Evolutionary conservation across 2,888 invertebrate genomes (phyloP), one percentile per base, ranked within the genome.

Genomic region (Gasteruption jaculator): DNA sequence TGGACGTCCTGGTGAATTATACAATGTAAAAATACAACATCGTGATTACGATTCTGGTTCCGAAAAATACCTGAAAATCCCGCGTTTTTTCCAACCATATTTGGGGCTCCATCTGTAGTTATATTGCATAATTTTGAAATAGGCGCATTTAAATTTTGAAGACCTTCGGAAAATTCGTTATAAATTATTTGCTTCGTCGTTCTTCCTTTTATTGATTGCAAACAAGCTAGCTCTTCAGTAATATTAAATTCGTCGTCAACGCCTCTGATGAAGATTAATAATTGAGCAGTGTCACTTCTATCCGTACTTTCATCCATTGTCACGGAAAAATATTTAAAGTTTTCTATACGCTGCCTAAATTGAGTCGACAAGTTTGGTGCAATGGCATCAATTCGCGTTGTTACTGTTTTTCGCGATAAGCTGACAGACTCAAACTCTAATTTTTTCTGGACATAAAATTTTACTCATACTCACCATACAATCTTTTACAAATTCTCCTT

Each of bases 1-100:
- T 52, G 43, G n/a, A 43, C 43, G 45, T 52, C 41, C 41, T 52
- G 50, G 43, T 53, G 52, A 39, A 52, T 50, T 33, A 52, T 43
- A 45, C 49, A 52, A 43, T 53, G 46, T 27, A 50, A 38, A 50
- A 50, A 48, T 36, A 50, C 30, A 41, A 53, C 43, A 38, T 53
- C 41, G 34, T 47, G 39, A 35, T 41, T 38, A 42, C 47, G 43
- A 26, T 39, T 34, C 30, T 38, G 34, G 31, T 45, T 38, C 25
- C 43, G 35, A 39, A 49, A 43, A 38, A 45, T 45, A 26, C 41
- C 42, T 25, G 38, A 11, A 30, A 49, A 48, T 21, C 41, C 47
- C 25, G 25, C 21, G 34, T 49, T 48, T 40, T 30, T 47, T 11
- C 48, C 48, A 36, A 40, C 43, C 46, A 50, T 43, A 38, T 43